These are phyloP conservation scores for Antedon mediterranea DNA, from an alignment of 53 echinoderm and acorn worm species.

Conservation along the genomic window DNA sequence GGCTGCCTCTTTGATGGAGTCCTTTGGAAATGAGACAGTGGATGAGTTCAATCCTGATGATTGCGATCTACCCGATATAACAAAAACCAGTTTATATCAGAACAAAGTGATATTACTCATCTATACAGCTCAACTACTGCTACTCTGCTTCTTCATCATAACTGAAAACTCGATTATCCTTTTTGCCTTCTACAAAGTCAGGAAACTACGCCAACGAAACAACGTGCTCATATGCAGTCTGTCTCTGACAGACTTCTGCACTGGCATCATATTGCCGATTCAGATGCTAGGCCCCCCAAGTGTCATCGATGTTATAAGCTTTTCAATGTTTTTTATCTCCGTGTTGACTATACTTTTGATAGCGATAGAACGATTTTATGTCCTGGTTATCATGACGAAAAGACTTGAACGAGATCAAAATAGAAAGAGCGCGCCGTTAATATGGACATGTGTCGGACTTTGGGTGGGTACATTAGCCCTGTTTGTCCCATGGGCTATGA, in stretches of 20 bases:
- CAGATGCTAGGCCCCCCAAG: not conserved
- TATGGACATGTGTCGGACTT: not conserved
- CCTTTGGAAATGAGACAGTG: not conserved
- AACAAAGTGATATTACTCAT: not conserved
- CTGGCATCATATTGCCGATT: not conserved
- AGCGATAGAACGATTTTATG: not conserved
- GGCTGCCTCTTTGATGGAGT: not conserved
- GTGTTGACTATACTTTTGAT: not conserved
- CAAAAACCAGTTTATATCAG: not conserved
- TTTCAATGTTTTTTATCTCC: not conserved
- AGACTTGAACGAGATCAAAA: not conserved
- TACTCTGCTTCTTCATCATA: not conserved
- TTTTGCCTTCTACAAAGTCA: not conserved
- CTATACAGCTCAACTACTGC: not conserved
- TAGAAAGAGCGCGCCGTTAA: not conserved
- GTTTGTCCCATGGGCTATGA: not conserved
- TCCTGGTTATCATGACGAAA: not conserved
- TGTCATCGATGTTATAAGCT: not conserved
- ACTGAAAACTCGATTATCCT: not conserved
- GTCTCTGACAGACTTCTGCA: not conserved
- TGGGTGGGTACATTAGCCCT: not conserved
- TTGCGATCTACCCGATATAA: not conserved
- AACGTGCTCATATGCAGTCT: not conserved
- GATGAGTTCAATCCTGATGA: not conserved
- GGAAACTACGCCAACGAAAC: not conserved